These are phyloP conservation scores for Smittia sp. DNA, from an alignment of 2,888 invertebrate genomes.

Conservation along the genomic window DNA sequence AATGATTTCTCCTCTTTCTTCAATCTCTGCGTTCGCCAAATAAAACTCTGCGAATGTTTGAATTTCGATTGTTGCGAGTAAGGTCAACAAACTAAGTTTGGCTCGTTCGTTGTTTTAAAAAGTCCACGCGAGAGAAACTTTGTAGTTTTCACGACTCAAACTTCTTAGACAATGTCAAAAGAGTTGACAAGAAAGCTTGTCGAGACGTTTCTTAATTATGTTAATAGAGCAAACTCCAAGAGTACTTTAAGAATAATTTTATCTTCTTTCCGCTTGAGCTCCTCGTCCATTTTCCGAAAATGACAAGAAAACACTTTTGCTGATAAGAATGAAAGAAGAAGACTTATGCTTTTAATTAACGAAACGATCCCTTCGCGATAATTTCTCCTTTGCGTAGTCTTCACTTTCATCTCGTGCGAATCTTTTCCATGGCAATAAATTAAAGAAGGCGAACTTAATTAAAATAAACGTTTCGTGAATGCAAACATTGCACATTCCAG, in stretches of 20 bases:
- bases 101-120: neutral
- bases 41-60: constrained; percentile 11
- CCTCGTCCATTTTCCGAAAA: neutral
- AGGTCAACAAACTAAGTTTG: constrained; percentile 33
- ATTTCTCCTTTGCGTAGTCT: neutral
- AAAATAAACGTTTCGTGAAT: constrained; percentile 12
- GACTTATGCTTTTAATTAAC: neutral
- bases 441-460: constrained; percentile 10
- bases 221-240: too few relatives aligned
- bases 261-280: too few relatives aligned
- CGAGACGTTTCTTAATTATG: too few relatives aligned
- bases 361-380: constrained; percentile 4
- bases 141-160: too few relatives aligned
- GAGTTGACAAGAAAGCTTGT: too few relatives aligned
- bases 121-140: too few relatives aligned
- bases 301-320: neutral
- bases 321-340: neutral
- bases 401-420: neutral
- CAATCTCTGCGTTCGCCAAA: neutral
- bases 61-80: neutral
- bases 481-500: neutral
- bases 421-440: constrained; percentile 1
- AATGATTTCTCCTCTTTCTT: neutral
- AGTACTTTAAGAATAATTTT: too few relatives aligned
- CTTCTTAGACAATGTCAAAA: too few relatives aligned